Evolutionary conservation across 2,888 invertebrate genomes (phyloP).

Genomic region (Pogonocherus hispidulus): DNA sequence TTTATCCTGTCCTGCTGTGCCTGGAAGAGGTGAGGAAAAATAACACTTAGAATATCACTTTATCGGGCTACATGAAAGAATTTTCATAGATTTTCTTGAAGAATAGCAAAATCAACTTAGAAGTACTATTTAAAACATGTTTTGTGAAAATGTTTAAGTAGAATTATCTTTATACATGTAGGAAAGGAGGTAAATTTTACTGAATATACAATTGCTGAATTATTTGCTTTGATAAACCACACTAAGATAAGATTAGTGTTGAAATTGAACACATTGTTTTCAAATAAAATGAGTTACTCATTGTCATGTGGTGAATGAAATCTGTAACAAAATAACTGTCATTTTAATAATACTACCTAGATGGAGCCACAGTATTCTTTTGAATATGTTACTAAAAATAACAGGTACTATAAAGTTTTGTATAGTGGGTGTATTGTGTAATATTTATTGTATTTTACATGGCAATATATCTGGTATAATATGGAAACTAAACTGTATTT

Average conservation of each 20-base stretch:
- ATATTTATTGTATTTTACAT: no score
- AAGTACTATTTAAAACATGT: no score
- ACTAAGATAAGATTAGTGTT: background rate
- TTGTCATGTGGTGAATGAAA: no score
- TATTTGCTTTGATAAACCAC: conserved; percentile 1
- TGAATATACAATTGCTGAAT: background rate
- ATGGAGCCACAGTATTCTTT: background rate
- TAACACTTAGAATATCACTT: background rate
- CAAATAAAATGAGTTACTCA: background rate
- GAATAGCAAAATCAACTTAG: background rate
- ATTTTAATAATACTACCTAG: background rate
- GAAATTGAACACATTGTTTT: background rate
- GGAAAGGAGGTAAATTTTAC: background rate
- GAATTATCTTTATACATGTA: background rate
- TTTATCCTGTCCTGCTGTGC: conserved; percentile 73
- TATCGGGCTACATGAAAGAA: background rate
- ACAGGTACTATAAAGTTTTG: no score
- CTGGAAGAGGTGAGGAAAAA: conserved; percentile 54
- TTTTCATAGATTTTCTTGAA: background rate
- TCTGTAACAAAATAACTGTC: background rate
- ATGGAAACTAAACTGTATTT: no score
- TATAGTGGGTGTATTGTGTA: no score
- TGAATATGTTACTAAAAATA: no score
- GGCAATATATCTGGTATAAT: no score
- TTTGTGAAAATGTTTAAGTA: no score